Evolutionary conservation across 2,797 vertebrate species (phyloP), one percentile per base, ranked within the genome.

Genomic region (Tragelaphus eurycerus): DNA sequence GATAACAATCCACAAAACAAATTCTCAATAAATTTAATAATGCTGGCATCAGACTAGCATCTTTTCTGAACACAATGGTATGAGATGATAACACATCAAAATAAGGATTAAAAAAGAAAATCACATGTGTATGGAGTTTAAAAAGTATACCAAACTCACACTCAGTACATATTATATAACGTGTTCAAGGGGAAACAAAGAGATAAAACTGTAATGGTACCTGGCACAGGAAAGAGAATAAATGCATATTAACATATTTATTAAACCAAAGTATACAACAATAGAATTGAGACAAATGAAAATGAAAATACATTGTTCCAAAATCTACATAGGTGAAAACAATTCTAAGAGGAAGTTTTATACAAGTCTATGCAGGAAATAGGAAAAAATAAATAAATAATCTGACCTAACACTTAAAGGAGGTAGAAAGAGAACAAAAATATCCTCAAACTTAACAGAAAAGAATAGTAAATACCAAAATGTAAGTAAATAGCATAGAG

Each of bases 151-250:
- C 34, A 46, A 9, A 23, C 23, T 74, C 64, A 88, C 3, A 19
- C 21, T 76, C 23, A 89, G 16, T 4, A 23, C 9, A 27, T 9
- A 38, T 29, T 84, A 48, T 57, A 31, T n/a, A 52, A 10, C 3
- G 1, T 55, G 21, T 5, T 5, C 16, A 2, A 2, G 4, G 15
- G 2, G 11, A 48, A 12, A 10, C 11, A 25, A 43, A 38, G 29
- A 86, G 43, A 43, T 34, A 81, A 93, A 52, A 7, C 19, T 82
- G 57, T 27, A 15, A 17, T 10, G 3, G 0, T 38, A 25, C 17
- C 46, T 17, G 27, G 8, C 34, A 74, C 10, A 71, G 10, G 55
- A 60, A 50, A 62, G 23, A n/a, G 2, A 7, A 59, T 3, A 57
- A 2, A 54, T 62, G 64, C 31, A 31, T 38, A 38, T 4, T 74